Evolutionary conservation across 2,797 vertebrate genomes (phyloP).

Genomic region (Limnodromus scolopaceus): DNA sequence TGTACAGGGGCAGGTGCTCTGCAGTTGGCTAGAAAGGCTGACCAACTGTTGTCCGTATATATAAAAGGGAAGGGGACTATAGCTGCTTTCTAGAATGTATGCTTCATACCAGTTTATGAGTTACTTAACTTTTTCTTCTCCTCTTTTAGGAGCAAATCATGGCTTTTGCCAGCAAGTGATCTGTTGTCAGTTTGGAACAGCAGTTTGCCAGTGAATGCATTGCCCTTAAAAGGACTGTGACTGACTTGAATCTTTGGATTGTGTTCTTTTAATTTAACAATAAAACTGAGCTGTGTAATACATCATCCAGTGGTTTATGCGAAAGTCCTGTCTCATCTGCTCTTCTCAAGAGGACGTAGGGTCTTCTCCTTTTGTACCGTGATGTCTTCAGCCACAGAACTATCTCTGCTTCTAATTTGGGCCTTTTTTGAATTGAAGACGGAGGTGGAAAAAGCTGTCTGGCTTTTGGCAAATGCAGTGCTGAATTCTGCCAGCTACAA

Average conservation of each 20-base stretch:
- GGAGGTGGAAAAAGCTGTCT: neutral
- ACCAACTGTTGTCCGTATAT: neutral
- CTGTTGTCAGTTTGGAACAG: neutral
- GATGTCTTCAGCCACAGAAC: neutral
- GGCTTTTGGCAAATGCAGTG: neutral
- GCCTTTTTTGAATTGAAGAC: neutral
- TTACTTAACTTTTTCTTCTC: conserved; percentile 8
- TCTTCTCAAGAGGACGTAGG: neutral
- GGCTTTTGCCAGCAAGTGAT: conserved; percentile 93
- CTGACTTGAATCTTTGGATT: neutral
- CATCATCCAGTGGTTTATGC: neutral
- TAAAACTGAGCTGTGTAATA: conserved; percentile 10
- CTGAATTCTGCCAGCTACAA: neutral
- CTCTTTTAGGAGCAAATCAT: conserved; percentile 92
- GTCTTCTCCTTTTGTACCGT: neutral
- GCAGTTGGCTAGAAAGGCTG: neutral
- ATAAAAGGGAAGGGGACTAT: neutral
- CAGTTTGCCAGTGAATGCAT: neutral
- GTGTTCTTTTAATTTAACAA: conserved; percentile 27
- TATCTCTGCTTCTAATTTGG: neutral
- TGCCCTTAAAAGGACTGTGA: neutral
- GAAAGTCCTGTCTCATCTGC: neutral
- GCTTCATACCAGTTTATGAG: neutral
- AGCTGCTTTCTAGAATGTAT: neutral
- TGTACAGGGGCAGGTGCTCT: neutral